Evolutionary conservation across 1,140 invertebrate species (phyloP).

Genomic region (Nasonia giraulti): DNA sequence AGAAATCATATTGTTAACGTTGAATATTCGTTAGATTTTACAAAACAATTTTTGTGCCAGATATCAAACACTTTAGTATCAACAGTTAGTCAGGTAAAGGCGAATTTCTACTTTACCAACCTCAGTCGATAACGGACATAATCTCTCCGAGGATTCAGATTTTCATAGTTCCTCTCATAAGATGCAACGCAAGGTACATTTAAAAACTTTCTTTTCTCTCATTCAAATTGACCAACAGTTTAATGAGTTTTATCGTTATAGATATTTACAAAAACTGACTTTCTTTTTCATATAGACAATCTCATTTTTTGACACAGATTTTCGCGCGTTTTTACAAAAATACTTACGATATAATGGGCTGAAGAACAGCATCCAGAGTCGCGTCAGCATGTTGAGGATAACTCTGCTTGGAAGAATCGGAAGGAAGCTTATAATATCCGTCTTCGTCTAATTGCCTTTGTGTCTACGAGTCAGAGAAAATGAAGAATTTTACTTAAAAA

Average conservation of each 20-base stretch:
- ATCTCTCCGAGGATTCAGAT: not conserved
- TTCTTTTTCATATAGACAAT: not conserved
- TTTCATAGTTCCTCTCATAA: not conserved
- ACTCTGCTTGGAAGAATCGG: constrained; percentile 68
- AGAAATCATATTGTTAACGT: constrained; percentile 41
- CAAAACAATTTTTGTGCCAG: constrained; percentile 44
- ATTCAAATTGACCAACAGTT: not conserved
- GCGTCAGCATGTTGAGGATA: constrained; percentile 68
- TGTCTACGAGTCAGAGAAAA: constrained; percentile 69
- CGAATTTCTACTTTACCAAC: constrained; percentile 44
- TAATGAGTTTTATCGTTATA: not conserved
- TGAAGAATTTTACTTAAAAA: constrained; percentile 4
- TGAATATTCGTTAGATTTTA: not conserved
- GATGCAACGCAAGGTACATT: too few relatives aligned
- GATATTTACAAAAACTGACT: not conserved
- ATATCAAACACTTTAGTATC: constrained; percentile 14
- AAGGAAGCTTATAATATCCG: constrained; percentile 71
- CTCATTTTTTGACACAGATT: too few relatives aligned
- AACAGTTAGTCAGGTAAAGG: constrained; percentile 28
- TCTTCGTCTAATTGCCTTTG: constrained; percentile 72
- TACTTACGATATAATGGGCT: constrained; percentile 74
- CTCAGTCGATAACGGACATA: constrained; percentile 33
- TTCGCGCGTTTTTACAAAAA: not conserved
- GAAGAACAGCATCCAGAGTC: constrained; percentile 72
- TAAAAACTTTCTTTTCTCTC: not conserved